These are phyloP conservation scores for Odontamblyopus rebecca DNA, from an alignment of 2,797 vertebrate species.

Conservation along the genomic window DNA sequence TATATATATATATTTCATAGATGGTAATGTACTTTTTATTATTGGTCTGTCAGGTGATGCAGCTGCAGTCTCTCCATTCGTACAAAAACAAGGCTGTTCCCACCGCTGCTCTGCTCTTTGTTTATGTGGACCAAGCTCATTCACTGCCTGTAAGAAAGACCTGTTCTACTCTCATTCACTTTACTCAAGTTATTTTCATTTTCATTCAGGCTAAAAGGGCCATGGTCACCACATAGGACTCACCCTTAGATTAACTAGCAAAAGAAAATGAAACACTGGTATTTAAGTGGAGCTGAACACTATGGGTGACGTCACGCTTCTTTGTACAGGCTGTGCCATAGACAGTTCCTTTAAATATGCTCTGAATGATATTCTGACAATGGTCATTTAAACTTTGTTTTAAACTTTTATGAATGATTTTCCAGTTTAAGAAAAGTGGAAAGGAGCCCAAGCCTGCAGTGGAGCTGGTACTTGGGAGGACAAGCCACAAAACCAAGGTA, in stretches of 20 bases:
- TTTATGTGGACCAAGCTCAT: conserved; percentile 84
- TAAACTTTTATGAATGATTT: background rate
- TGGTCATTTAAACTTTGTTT: no score
- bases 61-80: conserved; percentile 80
- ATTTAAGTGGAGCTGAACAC: no score
- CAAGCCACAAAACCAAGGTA: conserved; percentile 78
- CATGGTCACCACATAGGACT: no score
- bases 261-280: background rate
- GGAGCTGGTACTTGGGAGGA: conserved; percentile 74
- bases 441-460: conserved; percentile 84
- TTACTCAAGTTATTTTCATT: background rate
- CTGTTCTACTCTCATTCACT: background rate
- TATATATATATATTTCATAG: background rate
- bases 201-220: no score
- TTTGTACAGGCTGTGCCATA: no score
- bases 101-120: conserved; percentile 81
- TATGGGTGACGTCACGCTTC: no score
- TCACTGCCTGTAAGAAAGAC: conserved; percentile 82
- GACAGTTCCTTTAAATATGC: no score
- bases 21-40: background rate
- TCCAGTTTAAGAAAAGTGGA: conserved; percentile 86
- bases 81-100: conserved; percentile 83
- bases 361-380: no score
- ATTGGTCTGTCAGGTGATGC: conserved; percentile 76
- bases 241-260: background rate